Percentiles rank a stretch among this genome's conserved stretches.
phyloP scores from a whole-genome alignment of 2,888 invertebrate genomes.

The Stenodera caucasica region DNA sequence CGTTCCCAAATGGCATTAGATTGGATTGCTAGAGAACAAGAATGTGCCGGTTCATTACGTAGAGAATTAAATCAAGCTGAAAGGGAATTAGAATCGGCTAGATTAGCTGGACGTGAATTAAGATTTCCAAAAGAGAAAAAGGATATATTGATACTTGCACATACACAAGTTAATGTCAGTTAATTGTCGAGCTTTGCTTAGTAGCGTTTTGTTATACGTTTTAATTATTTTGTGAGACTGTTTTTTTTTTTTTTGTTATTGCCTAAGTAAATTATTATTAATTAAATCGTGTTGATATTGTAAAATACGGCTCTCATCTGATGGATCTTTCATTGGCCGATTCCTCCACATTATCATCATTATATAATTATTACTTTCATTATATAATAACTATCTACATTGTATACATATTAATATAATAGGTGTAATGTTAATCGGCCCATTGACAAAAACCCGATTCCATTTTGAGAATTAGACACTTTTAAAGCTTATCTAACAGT shows the following conservation, averaged over 20 bases:
- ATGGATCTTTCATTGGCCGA: constrained; percentile 34
- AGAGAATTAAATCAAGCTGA: constrained; percentile 83
- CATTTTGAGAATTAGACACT: constrained; percentile 21
- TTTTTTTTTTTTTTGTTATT: constrained; percentile 36
- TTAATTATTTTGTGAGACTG: constrained; percentile 41
- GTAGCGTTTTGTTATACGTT: constrained; percentile 29
- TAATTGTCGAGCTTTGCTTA: constrained; percentile 35
- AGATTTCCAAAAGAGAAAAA: constrained; percentile 95
- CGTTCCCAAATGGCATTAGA: constrained; percentile 94
- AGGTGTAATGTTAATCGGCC: constrained; percentile 27
- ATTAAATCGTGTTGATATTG: constrained; percentile 39
- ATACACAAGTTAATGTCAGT: constrained; percentile 72
- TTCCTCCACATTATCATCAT: constrained; percentile 14
- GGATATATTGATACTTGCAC: constrained; percentile 87
- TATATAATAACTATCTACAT: constrained; percentile 12
- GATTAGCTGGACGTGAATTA: constrained; percentile 86
- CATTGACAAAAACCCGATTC: constrained; percentile 33
- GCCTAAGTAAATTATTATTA: constrained; percentile 41
- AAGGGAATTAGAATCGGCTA: constrained; percentile 80
- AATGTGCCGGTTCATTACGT: constrained; percentile 73
- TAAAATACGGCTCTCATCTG: constrained; percentile 36
- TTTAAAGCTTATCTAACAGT: constrained; percentile 12
- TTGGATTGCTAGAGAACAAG: constrained; percentile 85
- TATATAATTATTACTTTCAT: constrained; percentile 13
- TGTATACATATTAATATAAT: constrained; percentile 4